phyloP scores from a whole-genome alignment of 2,113 vertebrate species.

The Perca schrenkii region DNA sequence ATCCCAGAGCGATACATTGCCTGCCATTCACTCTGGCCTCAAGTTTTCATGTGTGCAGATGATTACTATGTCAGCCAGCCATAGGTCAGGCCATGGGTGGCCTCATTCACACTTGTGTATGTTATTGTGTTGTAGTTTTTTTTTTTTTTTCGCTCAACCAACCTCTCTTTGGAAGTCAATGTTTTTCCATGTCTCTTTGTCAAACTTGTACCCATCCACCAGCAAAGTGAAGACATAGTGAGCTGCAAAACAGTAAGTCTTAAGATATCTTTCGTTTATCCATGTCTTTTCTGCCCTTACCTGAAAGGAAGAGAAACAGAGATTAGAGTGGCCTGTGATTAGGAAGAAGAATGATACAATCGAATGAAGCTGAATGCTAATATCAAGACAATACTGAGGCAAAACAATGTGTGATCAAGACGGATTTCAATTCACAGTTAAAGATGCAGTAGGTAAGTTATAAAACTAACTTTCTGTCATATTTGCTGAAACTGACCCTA shows the following conservation, averaged over 20 bases:
- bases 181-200: conserved; percentile 86
- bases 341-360: neutral
- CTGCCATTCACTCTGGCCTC: conserved; percentile 25
- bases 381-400: neutral
- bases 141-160: conserved; percentile 1
- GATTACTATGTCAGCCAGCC: conserved; percentile 25
- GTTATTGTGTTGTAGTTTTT: neutral
- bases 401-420: neutral
- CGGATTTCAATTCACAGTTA: neutral
- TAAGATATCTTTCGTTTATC: conserved; percentile 82
- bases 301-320: conserved; percentile 75
- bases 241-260: conserved; percentile 90
- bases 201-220: conserved; percentile 91
- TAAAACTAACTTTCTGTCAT: too few species aligned
- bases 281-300: conserved; percentile 79
- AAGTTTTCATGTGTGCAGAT: conserved; percentile 22
- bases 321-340: neutral
- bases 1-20: conserved; percentile 4
- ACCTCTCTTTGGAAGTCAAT: conserved; percentile 91
- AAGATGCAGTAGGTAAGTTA: too few species aligned
- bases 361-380: neutral
- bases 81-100: conserved; percentile 32
- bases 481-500: too few species aligned
- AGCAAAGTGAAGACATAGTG: conserved; percentile 91
- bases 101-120: neutral